phyloP scores from a whole-genome alignment of 2,797 vertebrate genomes.

The Anas capensis region DNA sequence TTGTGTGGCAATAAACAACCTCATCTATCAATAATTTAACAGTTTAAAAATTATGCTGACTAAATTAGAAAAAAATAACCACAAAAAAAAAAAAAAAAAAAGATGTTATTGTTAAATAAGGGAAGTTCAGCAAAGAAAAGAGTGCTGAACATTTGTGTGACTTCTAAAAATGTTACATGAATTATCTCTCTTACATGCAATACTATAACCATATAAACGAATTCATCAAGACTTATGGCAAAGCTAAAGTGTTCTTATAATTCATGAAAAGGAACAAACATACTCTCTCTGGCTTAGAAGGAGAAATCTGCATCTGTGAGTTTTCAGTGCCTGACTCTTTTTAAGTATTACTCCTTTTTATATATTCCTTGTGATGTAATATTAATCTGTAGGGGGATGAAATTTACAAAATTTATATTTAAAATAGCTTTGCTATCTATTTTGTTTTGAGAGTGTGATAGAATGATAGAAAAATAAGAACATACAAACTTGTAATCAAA shows the following conservation, averaged over 20 bases:
- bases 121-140: constrained; percentile 33
- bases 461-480: neutral
- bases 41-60: constrained; percentile 41
- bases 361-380: constrained; percentile 13
- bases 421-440: neutral
- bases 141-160: neutral
- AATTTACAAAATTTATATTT: neutral
- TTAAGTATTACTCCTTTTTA: constrained; percentile 3
- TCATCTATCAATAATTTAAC: constrained; percentile 42
- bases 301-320: constrained; percentile 45
- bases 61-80: neutral
- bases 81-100: no score
- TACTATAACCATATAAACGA: constrained; percentile 47
- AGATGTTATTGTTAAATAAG: neutral
- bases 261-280: constrained; percentile 69
- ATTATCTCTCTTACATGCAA: constrained; percentile 13
- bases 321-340: constrained; percentile 2
- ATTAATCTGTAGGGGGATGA: neutral
- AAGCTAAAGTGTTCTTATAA: constrained; percentile 67
- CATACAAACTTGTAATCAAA: neutral
- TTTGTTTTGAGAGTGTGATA: constrained; percentile 16
- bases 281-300: constrained; percentile 25
- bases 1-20: constrained; percentile 11
- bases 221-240: constrained; percentile 62
- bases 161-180: constrained; percentile 39